Evolutionary conservation across 2,797 vertebrate species (phyloP), one percentile per base, ranked within the genome.

Genomic region (Naso thynnoides): DNA sequence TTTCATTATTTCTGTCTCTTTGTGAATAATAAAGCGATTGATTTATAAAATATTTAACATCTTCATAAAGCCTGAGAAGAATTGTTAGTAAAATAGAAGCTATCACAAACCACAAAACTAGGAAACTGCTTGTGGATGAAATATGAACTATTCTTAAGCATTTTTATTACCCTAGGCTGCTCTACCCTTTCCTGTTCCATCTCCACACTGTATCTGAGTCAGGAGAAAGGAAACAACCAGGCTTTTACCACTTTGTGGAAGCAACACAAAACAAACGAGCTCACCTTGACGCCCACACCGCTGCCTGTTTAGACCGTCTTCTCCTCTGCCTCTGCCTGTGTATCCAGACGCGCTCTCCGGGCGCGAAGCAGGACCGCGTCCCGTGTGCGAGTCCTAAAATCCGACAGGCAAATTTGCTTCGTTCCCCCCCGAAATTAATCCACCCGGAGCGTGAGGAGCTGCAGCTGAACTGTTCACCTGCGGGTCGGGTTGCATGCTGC

Each of bases 401-500:
- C 74, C 48, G 1, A 3, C 15, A 29, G 29, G 56, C 26, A 36
- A 36, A 36, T 36, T 36, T 11, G 70, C 56, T 24, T 33, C 38
- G 48, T 41, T 26, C n/a, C 56, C 38, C 4, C 16, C 23, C 15
- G 24, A 19, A 8, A 24, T 26, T 5, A 9, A 66, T 69, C 71
- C 52, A 23, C 42, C 5, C 36, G 10, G 59, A 49, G 21, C 0
- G 70, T 0, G 61, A 9, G 60, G 39, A 24, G 62, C 64, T 21
- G 78, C 54, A 5, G 64, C 61, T 53, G 68, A 53, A 66, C 50
- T 63, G 76, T 8, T 88, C 88, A 89, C 87, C 87, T 86, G 83
- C 77, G 73, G 83, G 76, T 87, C 77, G 82, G 57, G 69, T 65
- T 78, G 78, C 83, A 61, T 19, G 70, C 59, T 15, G 71, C 58